A percentile compares a stretch with the other conserved stretches of the same genome.
Evolutionary conservation across 2,113 vertebrate genomes (phyloP).

Genomic region (Phyllopteryx taeniolatus): DNA sequence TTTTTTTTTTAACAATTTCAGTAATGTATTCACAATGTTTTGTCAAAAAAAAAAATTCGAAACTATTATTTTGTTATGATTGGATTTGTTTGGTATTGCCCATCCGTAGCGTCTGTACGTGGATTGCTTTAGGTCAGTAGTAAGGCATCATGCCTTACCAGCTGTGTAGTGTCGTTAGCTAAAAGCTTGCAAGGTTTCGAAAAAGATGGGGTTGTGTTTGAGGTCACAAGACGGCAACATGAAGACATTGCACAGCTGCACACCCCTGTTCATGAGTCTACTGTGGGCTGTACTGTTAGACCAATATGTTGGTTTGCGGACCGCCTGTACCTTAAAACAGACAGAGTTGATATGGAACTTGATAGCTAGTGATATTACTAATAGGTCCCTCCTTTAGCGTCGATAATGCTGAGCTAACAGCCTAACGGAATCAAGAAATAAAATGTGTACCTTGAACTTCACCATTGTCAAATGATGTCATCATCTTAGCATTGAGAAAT

Average conservation of each 20-base stretch:
- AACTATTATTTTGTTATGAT: no score
- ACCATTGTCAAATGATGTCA: neutral
- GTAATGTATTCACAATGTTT: no score
- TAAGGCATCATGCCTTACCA: conserved; percentile 47
- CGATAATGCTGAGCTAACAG: neutral
- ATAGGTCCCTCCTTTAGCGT: neutral
- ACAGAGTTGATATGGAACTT: neutral
- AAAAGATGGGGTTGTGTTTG: conserved; percentile 20
- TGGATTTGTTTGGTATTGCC: no score
- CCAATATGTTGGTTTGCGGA: neutral
- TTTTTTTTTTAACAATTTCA: no score
- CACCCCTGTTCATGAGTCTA: neutral
- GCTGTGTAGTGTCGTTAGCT: conserved; percentile 28
- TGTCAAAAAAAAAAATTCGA: no score
- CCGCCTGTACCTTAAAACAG: neutral
- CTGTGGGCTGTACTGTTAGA: neutral
- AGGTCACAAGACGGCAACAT: neutral
- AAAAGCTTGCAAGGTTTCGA: conserved; percentile 54
- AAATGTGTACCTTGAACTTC: neutral
- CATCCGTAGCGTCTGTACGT: neutral
- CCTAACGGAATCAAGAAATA: neutral
- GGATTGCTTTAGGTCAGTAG: conserved; percentile 55
- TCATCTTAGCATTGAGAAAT: neutral
- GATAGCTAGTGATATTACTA: neutral
- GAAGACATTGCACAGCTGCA: neutral